Evolutionary conservation across 2,888 invertebrate species (phyloP), one percentile per base, ranked within the genome.

Genomic region (Podabrus alpinus): DNA sequence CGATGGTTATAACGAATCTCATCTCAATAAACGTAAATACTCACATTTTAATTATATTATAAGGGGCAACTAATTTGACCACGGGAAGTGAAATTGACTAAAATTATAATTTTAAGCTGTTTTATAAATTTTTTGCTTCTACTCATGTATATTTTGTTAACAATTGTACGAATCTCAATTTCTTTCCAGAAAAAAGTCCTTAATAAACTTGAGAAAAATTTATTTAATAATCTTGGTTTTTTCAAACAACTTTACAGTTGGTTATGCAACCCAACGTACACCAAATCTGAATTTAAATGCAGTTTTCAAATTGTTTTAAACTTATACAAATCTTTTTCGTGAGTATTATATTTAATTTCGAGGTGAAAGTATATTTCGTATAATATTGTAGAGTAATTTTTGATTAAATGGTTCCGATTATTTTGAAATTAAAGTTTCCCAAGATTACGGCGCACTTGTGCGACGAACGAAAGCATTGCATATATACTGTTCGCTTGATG

Each of bases 51-150:
- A 24, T 25, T 45, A 45, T n/a, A 21, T 7, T 21, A 7, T 45
- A 45, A 9, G 45, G 45, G 45, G 45, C 45, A 45, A 71, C 74
- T 70, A 24, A 61, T 60, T 68, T 66, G 45, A 71, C 19, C 15
- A 68, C 61, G 15, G 25, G 59, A 67, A 59, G 66, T 62, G 73
- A 59, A 64, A 15, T 15, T 24, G 21, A 66, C 10, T 19, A 10
- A 15, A 9, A 61, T 69, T 24, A 21, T 59, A 59, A 68, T n/a
- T 21, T 69, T 59, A 59, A 69, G 61, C 69, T 15, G 19, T 59
- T 69, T 11, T 21, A 60, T 69, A 61, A 59, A 69, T 61, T 2
- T 67, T 25, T 60, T 59, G 69, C 61, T 69, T 59, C 25, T 59
- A 16, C 62, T 13, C 15, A 64, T 64, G 64, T 64, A 64, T 64